A percentile compares a stretch with the other conserved stretches of the same genome.
Evolutionary conservation across 2,797 vertebrate genomes (phyloP).

Genomic region (Pelodytes ibericus): DNA sequence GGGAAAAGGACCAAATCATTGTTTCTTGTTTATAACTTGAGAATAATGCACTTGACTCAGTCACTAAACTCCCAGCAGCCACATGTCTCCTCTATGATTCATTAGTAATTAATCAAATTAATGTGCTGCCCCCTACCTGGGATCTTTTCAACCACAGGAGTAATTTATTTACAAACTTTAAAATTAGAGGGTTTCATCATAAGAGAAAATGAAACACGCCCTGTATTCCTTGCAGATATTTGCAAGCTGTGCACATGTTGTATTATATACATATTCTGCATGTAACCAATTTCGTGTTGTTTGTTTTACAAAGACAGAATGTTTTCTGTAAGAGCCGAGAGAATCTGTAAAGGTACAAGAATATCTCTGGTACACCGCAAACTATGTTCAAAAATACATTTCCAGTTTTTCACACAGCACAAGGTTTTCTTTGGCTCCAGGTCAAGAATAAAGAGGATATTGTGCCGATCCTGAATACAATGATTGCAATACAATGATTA

Average conservation of each 20-base stretch:
- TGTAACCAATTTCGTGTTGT: constrained; percentile 6
- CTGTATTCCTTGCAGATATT: constrained; percentile 7
- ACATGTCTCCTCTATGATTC: too few relatives aligned
- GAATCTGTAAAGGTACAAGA: constrained; percentile 46
- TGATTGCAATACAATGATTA: constrained; percentile 1
- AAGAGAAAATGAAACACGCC: background rate
- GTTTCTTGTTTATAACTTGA: too few relatives aligned
- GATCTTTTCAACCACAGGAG: background rate
- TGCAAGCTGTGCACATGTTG: background rate
- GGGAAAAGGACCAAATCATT: too few relatives aligned
- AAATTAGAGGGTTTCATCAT: background rate
- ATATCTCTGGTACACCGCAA: constrained; percentile 50
- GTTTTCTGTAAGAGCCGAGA: constrained; percentile 27
- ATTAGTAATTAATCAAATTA: too few relatives aligned
- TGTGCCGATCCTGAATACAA: constrained; percentile 19
- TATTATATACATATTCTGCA: constrained; percentile 1
- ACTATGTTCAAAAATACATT: constrained; percentile 44
- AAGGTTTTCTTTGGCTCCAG: constrained; percentile 39
- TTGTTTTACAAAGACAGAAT: constrained; percentile 31
- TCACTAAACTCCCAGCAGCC: too few relatives aligned
- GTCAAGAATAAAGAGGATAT: constrained; percentile 42
- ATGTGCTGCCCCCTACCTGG: too few relatives aligned
- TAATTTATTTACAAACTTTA: background rate
- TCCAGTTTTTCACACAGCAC: constrained; percentile 38
- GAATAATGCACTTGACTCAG: too few relatives aligned